These are phyloP conservation scores for Lacanobia wlatinum DNA, from an alignment of 2,888 invertebrate genomes.

Conservation along the genomic window DNA sequence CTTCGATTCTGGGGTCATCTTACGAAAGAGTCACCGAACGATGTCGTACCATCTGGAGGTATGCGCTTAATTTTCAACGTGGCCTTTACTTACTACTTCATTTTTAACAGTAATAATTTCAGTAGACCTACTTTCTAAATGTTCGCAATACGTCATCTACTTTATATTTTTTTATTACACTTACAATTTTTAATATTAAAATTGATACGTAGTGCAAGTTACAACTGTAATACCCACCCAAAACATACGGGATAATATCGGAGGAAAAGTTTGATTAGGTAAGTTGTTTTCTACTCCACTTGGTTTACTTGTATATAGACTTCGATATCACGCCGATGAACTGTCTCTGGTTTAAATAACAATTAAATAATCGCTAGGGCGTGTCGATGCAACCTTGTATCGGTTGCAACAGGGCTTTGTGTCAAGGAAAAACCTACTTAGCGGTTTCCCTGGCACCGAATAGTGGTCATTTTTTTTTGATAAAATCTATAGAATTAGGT, in stretches of 20 bases:
- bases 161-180: constrained; percentile 57
- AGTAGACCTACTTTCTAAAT: constrained; percentile 53
- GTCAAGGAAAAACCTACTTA: constrained; percentile 90
- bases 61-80: constrained; percentile 67
- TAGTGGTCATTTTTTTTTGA: constrained; percentile 73
- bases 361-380: constrained; percentile 90
- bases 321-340: constrained; percentile 74
- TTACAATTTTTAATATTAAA: constrained; percentile 36
- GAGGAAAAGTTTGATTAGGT: constrained; percentile 42
- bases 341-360: constrained; percentile 86
- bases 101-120: constrained; percentile 58
- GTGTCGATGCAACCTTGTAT: constrained; percentile 89
- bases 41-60: constrained; percentile 74
- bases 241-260: neutral
- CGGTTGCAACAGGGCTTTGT: constrained; percentile 88
- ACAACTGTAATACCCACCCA: neutral
- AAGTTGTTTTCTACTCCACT: constrained; percentile 63
- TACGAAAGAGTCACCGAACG: constrained; percentile 80
- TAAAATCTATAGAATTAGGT: constrained; percentile 63
- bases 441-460: constrained; percentile 89
- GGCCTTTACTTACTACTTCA: constrained; percentile 58
- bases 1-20: constrained; percentile 81
- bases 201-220: constrained; percentile 66
- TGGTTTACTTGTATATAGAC: constrained; percentile 69
- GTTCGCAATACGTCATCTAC: constrained; percentile 59